Evolutionary conservation across 1,140 invertebrate genomes (phyloP).

Genomic region (Papilio machaon): DNA sequence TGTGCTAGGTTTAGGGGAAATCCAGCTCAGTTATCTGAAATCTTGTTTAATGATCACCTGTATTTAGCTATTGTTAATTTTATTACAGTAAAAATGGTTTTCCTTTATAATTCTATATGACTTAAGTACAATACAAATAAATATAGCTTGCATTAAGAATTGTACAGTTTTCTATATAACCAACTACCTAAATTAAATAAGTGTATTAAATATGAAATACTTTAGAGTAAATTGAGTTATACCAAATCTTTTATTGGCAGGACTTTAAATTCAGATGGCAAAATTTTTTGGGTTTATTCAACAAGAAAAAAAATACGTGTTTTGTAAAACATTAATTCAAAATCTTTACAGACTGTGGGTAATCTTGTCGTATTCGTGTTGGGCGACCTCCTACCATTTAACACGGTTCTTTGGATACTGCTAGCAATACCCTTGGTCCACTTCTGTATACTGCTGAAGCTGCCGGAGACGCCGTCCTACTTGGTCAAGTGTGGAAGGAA

Average conservation of each 20-base stretch:
- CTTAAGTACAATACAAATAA: neutral
- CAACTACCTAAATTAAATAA: too few relatives aligned
- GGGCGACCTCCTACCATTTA: conserved; percentile 68
- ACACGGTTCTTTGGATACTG: conserved; percentile 71
- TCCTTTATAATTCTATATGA: neutral
- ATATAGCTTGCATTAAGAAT: neutral
- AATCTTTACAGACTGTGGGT: conserved; percentile 63
- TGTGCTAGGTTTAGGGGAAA: neutral
- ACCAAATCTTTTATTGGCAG: too few relatives aligned
- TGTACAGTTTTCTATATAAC: too few relatives aligned
- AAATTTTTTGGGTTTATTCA: too few relatives aligned
- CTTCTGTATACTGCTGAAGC: conserved; percentile 64
- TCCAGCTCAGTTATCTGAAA: neutral
- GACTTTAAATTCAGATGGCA: too few relatives aligned
- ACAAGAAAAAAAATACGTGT: too few relatives aligned
- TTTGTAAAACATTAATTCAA: conserved; percentile 1
- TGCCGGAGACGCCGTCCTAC: conserved; percentile 74
- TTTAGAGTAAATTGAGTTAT: too few relatives aligned
- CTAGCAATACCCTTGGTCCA: conserved; percentile 72
- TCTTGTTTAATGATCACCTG: neutral
- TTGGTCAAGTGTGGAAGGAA: conserved; percentile 70
- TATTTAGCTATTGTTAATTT: neutral
- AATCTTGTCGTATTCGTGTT: conserved; percentile 72
- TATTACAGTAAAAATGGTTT: neutral
- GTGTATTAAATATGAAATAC: too few relatives aligned